Conservation (phyloP, 2,888 invertebrate genomes). For the Erebia aethiops region DNA sequence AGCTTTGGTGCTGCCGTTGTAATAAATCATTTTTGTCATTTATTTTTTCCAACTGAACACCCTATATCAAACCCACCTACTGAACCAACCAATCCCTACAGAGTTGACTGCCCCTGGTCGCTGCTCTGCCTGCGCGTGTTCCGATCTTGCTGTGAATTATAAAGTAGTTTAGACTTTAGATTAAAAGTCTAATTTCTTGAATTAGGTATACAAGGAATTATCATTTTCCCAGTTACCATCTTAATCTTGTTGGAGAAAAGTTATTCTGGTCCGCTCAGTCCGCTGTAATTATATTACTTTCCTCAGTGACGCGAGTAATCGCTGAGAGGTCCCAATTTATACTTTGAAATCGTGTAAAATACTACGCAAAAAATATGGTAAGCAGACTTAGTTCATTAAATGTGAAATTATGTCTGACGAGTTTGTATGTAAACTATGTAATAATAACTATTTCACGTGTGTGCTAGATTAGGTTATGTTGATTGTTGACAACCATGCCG, state of each 20-base stretch:
- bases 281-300: conserved; percentile 18
- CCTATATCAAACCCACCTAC: too few species aligned
- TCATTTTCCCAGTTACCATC: not conserved
- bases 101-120: too few species aligned
- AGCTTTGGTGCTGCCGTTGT: too few species aligned
- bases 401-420: not conserved
- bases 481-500: conserved; percentile 2
- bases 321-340: conserved; percentile 72
- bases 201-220: not conserved
- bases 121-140: too few species aligned
- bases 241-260: not conserved
- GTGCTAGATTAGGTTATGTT: not conserved
- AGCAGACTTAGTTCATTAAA: conserved; percentile 39
- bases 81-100: too few species aligned
- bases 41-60: too few species aligned
- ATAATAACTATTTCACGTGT: not conserved
- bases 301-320: conserved; percentile 83
- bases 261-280: not conserved
- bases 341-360: conserved; percentile 16
- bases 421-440: too few species aligned
- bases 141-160: too few species aligned
- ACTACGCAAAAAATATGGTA: conserved; percentile 60
- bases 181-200: too few species aligned
- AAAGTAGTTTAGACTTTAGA: too few species aligned
- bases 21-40: too few species aligned